Conservation (phyloP, 2,113 vertebrate species). For the Agapornis roseicollis region DNA sequence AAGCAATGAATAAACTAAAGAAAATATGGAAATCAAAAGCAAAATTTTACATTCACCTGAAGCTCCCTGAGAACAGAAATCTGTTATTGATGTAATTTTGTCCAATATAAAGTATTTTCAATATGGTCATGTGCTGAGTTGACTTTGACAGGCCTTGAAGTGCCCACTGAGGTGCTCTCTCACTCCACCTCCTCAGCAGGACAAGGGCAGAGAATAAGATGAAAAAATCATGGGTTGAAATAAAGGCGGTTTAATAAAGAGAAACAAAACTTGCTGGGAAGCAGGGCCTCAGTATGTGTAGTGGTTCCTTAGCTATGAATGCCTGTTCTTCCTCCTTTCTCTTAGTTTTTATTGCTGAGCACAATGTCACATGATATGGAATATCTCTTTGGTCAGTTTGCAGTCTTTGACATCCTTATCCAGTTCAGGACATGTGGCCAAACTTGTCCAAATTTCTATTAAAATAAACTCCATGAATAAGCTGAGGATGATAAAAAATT, state of each 20-base stretch:
- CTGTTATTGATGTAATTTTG: background rate
- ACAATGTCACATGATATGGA: background rate
- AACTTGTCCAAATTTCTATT: background rate
- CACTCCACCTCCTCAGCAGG: background rate
- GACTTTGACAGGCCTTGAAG: background rate
- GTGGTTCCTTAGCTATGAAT: background rate
- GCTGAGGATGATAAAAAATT: background rate
- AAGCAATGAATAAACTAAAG: background rate
- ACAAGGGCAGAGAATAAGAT: background rate
- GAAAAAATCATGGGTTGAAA: background rate
- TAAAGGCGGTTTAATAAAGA: background rate
- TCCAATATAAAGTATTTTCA: background rate
- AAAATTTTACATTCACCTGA: background rate
- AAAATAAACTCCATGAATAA: background rate
- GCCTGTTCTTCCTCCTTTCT: background rate
- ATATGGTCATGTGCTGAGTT: background rate
- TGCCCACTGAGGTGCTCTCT: background rate
- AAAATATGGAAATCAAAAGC: background rate
- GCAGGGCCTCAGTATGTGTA: background rate
- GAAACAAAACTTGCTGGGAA: background rate
- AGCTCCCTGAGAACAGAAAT: background rate
- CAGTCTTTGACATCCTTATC: background rate
- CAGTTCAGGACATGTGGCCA: background rate
- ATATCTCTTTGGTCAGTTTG: background rate
- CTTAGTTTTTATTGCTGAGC: background rate